phyloP scores from a whole-genome alignment of 2,888 invertebrate species.

The Brenthis hecate region DNA sequence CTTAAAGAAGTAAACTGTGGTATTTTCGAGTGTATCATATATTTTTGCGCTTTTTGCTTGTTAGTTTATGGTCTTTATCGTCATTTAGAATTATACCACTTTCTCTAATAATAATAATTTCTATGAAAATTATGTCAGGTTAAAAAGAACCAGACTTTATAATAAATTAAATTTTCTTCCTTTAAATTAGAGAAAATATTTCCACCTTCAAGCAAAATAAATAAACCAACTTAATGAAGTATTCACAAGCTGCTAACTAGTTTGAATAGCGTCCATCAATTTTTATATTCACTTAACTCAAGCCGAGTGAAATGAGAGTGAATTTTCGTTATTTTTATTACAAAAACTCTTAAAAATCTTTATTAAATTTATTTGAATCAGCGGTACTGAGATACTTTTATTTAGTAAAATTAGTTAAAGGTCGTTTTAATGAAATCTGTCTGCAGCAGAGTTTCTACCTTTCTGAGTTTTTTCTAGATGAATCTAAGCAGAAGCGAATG shows the following conservation, averaged over 20 bases:
- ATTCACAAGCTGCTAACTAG: constrained; percentile 3
- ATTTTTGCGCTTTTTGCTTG: no score
- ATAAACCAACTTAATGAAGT: constrained; percentile 13
- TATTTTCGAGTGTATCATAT: no score
- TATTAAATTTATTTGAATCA: constrained; percentile 24
- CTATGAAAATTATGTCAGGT: no score
- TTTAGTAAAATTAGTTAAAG: constrained; percentile 21
- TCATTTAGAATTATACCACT: no score
- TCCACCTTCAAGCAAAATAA: neutral
- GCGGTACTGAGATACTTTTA: constrained; percentile 20
- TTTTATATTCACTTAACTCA: constrained; percentile 15
- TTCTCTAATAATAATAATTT: no score
- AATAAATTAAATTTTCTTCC: no score
- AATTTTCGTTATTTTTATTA: constrained; percentile 19
- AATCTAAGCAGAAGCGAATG: no score
- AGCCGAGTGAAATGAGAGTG: constrained; percentile 4
- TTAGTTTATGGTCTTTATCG: no score
- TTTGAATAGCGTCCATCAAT: constrained; percentile 10
- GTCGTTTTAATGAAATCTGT: constrained; percentile 20
- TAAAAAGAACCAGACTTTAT: no score
- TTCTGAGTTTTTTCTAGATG: no score
- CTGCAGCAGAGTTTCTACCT: constrained; percentile 13
- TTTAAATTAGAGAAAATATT: no score
- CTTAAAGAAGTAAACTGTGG: no score
- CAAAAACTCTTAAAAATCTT: constrained; percentile 13